These are phyloP conservation scores for Cyclina sinensis DNA, from an alignment of 1,140 invertebrate genomes.

Conservation along the genomic window DNA sequence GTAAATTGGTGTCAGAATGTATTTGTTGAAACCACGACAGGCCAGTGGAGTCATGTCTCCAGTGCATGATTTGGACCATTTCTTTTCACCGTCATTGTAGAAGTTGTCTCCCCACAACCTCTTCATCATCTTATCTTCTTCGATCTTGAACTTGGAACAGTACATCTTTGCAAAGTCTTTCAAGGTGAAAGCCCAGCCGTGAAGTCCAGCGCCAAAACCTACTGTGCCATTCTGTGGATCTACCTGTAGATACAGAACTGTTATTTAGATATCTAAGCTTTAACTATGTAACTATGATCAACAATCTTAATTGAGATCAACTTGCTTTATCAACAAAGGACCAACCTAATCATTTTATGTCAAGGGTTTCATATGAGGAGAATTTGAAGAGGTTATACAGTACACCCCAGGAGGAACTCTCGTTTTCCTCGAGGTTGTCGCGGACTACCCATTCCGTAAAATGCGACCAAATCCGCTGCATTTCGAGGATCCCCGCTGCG, in stretches of 20 bases:
- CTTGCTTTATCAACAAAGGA: no score
- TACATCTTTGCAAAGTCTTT: conserved; percentile 99
- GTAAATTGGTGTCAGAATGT: conserved; percentile 99
- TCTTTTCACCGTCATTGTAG: conserved; percentile 95
- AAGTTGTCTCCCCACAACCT: conserved; percentile 98
- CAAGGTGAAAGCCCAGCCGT: conserved; percentile 99
- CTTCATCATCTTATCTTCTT: conserved; percentile 98
- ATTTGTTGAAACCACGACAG: conserved; percentile 98
- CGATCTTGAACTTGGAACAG: conserved; percentile 99
- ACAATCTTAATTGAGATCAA: no score
- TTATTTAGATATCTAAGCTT: no score
- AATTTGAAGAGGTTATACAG: no score
- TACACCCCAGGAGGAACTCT: no score
- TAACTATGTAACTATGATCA: no score
- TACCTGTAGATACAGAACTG: conserved; percentile 88
- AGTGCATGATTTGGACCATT: conserved; percentile 97
- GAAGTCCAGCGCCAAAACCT: conserved; percentile 99
- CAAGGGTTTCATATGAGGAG: no score
- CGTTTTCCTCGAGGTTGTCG: no score
- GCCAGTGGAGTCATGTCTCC: conserved; percentile 90
- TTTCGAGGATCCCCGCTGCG: no score
- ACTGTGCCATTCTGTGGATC: conserved; percentile 99
- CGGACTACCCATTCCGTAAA: no score
- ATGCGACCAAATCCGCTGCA: no score
- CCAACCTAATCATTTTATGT: no score